Base-by-base conservation (phyloP, 2,888 invertebrate genomes). In the Hyposoter didymator region DNA sequence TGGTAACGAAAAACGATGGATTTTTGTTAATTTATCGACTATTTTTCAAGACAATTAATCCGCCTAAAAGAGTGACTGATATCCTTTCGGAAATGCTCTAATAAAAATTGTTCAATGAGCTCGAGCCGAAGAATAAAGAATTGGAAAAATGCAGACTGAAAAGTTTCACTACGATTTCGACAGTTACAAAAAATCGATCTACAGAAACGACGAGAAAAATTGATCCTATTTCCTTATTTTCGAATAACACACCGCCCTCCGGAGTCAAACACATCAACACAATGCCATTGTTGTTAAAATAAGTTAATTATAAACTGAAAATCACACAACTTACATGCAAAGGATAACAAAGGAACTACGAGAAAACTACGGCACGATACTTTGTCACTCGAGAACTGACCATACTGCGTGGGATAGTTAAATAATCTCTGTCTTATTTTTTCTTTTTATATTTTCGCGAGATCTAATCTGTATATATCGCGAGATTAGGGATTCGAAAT, bases 281-380 rank as follows among this genome's bases (percentile, higher is more conserved):
- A 45, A 62, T 45, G n/a, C 39, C 10, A 74, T 74, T 28, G 5
- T 43, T 43, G 8, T 43, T 39, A 39, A 39, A 39, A 35, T 12
- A 49, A 62, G 70, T 49, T 49, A 47, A 17, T 70, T 6, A 70
- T 28, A 32, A 73, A 74, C 28, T 45, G 2, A 59, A 14, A 43
- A 78, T 59, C 28, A 72, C 28, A 2, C 43, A 47, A 84, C 86
- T 86, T 78, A 84, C 86, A 81, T 81, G 81, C 49, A 76, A 74
- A 81, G 74, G 49, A 66, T 78, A 67, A 73, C 64, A 84, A 78
- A 73, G 72, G 62, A 79, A 64, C 47, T 74, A 82, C 62, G 39
- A 70, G 47, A 84, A n/a, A 84, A 70, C 59, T 78, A 82, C 62
- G 55, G 74, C 52, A 69, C 76, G 70, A 80, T 76, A 80, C 22